A percentile compares a stretch with the other conserved stretches of the same genome.
These are phyloP conservation scores for Tangara arthus DNA, from an alignment of 2,797 vertebrate genomes.

Conservation along the genomic window DNA sequence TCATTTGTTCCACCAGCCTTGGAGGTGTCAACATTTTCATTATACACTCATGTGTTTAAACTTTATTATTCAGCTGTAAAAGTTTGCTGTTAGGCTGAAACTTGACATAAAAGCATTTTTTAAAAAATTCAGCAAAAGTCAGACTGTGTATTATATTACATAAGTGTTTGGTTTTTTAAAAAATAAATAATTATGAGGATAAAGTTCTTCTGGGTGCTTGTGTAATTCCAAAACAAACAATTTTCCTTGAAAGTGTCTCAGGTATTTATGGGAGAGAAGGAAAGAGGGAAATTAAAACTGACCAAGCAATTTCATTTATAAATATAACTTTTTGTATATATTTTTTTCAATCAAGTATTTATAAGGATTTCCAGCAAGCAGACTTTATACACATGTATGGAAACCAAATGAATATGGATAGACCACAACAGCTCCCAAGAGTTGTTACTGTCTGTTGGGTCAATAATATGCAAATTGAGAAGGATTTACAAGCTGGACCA, in stretches of 20 bases:
- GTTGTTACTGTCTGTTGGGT: conserved; percentile 48
- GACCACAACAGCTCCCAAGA: conserved; percentile 58
- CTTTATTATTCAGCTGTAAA: conserved; percentile 38
- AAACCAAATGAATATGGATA: conserved; percentile 53
- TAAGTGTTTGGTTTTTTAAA: neutral
- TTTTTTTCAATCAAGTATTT: conserved; percentile 59
- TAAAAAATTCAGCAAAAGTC: neutral
- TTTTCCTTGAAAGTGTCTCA: conserved; percentile 41
- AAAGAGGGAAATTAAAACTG: conserved; percentile 53
- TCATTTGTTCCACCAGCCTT: neutral
- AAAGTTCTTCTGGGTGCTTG: conserved; percentile 19
- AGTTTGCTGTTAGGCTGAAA: neutral
- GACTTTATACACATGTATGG: neutral
- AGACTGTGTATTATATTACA: conserved; percentile 3
- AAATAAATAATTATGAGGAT: conserved; percentile 43
- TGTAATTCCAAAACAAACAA: conserved; percentile 41
- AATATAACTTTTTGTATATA: neutral
- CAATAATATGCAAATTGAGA: conserved; percentile 59
- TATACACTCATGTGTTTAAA: neutral
- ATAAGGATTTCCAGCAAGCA: conserved; percentile 43
- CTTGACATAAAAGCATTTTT: neutral
- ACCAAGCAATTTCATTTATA: conserved; percentile 49
- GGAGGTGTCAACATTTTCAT: conserved; percentile 30
- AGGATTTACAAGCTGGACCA: conserved; percentile 61
- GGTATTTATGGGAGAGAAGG: conserved; percentile 28